These are phyloP conservation scores for Drosophila melanica DNA, from an alignment of 1,140 invertebrate species.

Conservation along the genomic window DNA sequence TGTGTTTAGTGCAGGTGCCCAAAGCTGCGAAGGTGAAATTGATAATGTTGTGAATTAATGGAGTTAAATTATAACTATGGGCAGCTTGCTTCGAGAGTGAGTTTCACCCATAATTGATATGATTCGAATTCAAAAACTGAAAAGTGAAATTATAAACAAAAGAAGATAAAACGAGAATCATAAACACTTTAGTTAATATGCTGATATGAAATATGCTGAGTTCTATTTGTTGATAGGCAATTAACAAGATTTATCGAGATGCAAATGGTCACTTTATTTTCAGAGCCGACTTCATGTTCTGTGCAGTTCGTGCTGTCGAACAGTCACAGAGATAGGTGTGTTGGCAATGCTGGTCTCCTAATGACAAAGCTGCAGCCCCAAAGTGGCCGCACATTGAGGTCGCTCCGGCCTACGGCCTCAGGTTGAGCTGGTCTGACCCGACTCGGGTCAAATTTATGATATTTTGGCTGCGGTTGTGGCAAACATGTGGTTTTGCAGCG, in stretches of 20 bases:
- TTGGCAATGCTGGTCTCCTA: conserved; percentile 11
- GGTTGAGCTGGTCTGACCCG: neutral
- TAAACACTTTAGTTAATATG: no score
- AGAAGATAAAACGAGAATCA: no score
- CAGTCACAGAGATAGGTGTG: neutral
- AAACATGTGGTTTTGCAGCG: neutral
- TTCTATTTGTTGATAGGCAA: conserved; percentile 1
- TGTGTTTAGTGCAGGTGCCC: neutral
- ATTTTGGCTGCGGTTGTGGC: conserved; percentile 19
- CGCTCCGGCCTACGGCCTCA: neutral
- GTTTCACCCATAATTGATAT: neutral
- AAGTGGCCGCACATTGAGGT: conserved; percentile 42
- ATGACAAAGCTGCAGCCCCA: conserved; percentile 27
- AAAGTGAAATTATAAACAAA: no score
- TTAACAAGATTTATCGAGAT: neutral
- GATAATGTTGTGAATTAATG: neutral
- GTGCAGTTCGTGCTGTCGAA: conserved; percentile 21
- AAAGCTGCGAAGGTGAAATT: neutral
- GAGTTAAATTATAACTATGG: neutral
- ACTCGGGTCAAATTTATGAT: neutral
- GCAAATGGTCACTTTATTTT: conserved; percentile 11
- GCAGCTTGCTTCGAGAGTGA: neutral
- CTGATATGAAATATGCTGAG: no score
- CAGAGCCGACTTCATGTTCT: conserved; percentile 17
- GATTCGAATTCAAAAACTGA: no score